Evolutionary conservation across 2,888 invertebrate species (phyloP).

Genomic region (Dendrolimus houi): DNA sequence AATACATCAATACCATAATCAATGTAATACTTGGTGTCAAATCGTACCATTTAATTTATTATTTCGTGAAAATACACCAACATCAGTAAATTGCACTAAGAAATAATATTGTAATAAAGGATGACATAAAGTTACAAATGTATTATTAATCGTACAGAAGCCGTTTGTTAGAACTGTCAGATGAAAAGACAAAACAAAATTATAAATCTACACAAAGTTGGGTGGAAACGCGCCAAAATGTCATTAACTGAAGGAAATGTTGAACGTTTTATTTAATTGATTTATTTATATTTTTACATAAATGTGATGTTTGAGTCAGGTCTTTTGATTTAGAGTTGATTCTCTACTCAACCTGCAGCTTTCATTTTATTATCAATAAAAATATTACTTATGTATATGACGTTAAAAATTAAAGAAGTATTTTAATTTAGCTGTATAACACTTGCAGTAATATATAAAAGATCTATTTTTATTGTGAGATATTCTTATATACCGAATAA

Average conservation of each 20-base stretch:
- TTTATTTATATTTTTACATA: neutral
- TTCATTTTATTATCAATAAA: too few species aligned
- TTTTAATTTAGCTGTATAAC: too few species aligned
- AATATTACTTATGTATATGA: too few species aligned
- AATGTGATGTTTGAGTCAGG: too few species aligned
- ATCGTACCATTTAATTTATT: neutral
- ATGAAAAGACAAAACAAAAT: slow-evolving; percentile 26
- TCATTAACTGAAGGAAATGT: slow-evolving; percentile 6
- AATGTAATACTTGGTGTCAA: neutral
- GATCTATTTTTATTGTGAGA: too few species aligned
- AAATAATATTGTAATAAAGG: slow-evolving; percentile 13
- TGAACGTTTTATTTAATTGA: neutral
- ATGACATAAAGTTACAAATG: slow-evolving; percentile 14
- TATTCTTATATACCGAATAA: too few species aligned
- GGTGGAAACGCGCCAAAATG: slow-evolving; percentile 28
- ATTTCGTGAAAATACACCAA: neutral
- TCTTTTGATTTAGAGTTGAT: too few species aligned
- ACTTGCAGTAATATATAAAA: too few species aligned
- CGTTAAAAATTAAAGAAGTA: too few species aligned
- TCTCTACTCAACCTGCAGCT: too few species aligned
- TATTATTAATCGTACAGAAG: slow-evolving; percentile 14
- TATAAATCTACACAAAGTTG: slow-evolving; percentile 19
- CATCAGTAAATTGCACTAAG: slow-evolving; percentile 10
- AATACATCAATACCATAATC: neutral
- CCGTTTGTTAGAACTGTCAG: slow-evolving; percentile 23